A percentile compares a stretch with the other conserved stretches of the same genome.
These are phyloP conservation scores for Charina bottae DNA, from an alignment of 2,113 vertebrate genomes.

Conservation along the genomic window DNA sequence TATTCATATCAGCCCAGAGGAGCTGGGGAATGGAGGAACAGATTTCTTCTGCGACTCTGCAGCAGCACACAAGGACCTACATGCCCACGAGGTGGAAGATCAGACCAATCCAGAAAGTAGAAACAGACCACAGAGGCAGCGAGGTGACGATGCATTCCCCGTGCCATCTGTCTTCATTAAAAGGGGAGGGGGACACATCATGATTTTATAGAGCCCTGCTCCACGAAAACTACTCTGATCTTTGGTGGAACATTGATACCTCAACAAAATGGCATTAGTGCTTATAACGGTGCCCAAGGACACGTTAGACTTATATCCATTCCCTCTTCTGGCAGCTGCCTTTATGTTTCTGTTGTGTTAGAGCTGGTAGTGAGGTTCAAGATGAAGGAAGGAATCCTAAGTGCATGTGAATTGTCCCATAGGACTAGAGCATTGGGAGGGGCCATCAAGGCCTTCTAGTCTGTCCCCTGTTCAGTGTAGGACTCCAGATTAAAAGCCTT, in stretches of 20 bases:
- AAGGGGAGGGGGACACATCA: too few relatives aligned
- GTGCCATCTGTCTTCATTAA: too few relatives aligned
- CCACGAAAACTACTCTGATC: too few relatives aligned
- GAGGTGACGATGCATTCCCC: too few relatives aligned
- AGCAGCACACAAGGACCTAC: neutral
- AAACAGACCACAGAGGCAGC: too few relatives aligned
- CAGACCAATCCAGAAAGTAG: too few relatives aligned
- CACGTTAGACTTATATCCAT: neutral
- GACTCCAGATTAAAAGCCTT: too few relatives aligned
- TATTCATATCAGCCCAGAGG: slow-evolving; percentile 2
- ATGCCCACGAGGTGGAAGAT: neutral
- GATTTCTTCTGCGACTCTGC: neutral
- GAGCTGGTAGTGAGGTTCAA: neutral
- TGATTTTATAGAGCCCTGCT: too few relatives aligned
- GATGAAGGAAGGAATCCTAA: neutral
- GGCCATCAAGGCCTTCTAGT: neutral
- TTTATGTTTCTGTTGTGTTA: neutral
- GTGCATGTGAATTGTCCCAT: neutral
- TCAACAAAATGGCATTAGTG: too few relatives aligned
- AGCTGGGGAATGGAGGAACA: accelerated
- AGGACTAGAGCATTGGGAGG: neutral
- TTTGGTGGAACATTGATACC: too few relatives aligned
- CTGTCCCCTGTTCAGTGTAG: neutral
- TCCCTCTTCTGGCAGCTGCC: neutral
- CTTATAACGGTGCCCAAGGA: too few relatives aligned